Evolutionary conservation across 1,140 invertebrate genomes (phyloP).

Genomic region (Hypsibius dujardini): DNA sequence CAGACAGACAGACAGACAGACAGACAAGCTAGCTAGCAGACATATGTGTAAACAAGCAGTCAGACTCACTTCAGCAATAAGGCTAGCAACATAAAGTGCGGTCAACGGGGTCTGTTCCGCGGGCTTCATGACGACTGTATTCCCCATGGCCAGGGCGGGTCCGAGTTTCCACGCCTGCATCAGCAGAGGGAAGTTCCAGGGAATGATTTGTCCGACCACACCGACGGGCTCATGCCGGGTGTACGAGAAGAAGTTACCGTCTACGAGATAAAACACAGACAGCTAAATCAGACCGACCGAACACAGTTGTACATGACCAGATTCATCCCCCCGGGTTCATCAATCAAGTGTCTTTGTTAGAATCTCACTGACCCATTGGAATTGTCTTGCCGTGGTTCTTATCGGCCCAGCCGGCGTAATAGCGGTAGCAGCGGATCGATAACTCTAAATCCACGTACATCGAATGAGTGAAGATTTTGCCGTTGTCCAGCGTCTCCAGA

Average conservation of each 20-base stretch:
- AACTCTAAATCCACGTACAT: constrained; percentile 44
- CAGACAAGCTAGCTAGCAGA: too few relatives aligned
- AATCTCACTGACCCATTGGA: constrained; percentile 44
- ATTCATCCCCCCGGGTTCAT: too few relatives aligned
- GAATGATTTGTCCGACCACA: constrained; percentile 91
- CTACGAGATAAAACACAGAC: constrained; percentile 28
- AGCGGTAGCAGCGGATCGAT: constrained; percentile 47
- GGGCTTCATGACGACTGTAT: constrained; percentile 70
- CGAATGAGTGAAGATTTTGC: constrained; percentile 54
- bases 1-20: too few relatives aligned
- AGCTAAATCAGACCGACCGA: constrained; percentile 2
- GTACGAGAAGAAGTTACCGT: constrained; percentile 68
- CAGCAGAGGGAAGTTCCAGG: constrained; percentile 90
- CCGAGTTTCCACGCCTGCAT: constrained; percentile 93
- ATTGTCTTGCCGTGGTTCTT: constrained; percentile 77
- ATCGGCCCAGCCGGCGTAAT: constrained; percentile 77
- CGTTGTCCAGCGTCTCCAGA: constrained; percentile 72
- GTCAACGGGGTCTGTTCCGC: constrained; percentile 84
- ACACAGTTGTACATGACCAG: too few relatives aligned
- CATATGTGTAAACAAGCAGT: too few relatives aligned
- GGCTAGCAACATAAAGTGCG: constrained; percentile 55
- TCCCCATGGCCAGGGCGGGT: constrained; percentile 68
- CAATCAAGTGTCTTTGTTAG: too few relatives aligned
- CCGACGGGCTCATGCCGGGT: constrained; percentile 90
- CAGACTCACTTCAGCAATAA: constrained; percentile 48